These are phyloP conservation scores for Myotis davidii DNA, from an alignment of 2,113 vertebrate genomes.

Conservation along the genomic window DNA sequence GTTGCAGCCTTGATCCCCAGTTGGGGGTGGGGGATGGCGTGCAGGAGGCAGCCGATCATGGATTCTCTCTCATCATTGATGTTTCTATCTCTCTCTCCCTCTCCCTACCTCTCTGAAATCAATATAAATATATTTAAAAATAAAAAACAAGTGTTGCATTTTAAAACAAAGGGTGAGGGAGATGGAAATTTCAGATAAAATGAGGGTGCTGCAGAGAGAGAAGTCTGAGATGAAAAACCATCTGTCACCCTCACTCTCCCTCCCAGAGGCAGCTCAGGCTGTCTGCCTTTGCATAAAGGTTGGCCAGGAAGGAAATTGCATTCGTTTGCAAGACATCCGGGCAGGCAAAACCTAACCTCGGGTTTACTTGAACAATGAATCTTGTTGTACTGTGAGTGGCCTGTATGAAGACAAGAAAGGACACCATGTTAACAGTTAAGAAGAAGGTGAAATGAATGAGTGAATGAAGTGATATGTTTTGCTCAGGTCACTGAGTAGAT, in stretches of 20 bases:
- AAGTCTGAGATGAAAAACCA: not conserved
- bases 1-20: too few relatives aligned
- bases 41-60: too few relatives aligned
- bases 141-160: not conserved
- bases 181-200: not conserved
- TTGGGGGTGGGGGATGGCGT: too few relatives aligned
- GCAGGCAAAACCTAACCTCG: not conserved
- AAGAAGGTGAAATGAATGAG: not conserved
- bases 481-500: not conserved
- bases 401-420: not conserved
- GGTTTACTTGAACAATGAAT: slow-evolving; percentile 23
- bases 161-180: not conserved
- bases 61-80: too few relatives aligned
- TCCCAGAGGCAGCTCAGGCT: not conserved
- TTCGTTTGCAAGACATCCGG: slow-evolving; percentile 52
- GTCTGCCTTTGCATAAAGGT: slow-evolving; percentile 34
- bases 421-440: not conserved
- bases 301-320: not conserved
- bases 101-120: too few relatives aligned
- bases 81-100: too few relatives aligned
- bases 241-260: accelerated
- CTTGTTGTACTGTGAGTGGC: not conserved
- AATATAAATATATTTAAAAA: not conserved
- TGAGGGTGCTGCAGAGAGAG: not conserved
- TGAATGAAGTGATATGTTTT: not conserved